A percentile compares a stretch with the other conserved stretches of the same genome.
Evolutionary conservation across 2,113 vertebrate species (phyloP).

Genomic region (Oreotragus oreotragus): DNA sequence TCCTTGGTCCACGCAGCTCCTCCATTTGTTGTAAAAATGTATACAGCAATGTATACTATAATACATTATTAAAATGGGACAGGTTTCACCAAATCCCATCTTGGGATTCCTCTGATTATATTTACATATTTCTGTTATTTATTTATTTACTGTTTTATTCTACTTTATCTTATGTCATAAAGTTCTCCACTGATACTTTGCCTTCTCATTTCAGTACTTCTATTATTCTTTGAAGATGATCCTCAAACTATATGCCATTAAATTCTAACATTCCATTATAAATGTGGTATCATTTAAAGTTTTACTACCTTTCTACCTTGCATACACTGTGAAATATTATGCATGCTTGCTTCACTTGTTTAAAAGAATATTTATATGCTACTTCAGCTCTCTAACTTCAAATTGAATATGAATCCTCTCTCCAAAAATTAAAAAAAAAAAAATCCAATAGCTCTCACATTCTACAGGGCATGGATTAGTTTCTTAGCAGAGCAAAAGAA

Average conservation of each 20-base stretch:
- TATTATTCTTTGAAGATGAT: not conserved
- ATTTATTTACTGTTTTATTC: not conserved
- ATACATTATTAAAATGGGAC: not conserved
- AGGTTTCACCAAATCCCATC: not conserved
- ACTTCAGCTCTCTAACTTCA: not conserved
- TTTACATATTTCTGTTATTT: not conserved
- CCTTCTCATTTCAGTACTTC: not conserved
- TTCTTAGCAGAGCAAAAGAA: not conserved
- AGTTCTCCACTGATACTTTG: not conserved
- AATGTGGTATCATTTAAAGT: not conserved
- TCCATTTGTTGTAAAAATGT: not conserved
- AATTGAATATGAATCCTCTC: not conserved
- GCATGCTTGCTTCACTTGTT: not conserved
- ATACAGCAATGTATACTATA: too few species aligned
- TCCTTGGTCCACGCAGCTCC: not conserved
- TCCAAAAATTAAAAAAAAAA: not conserved
- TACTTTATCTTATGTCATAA: not conserved
- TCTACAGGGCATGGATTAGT: not conserved
- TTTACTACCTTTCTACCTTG: not conserved
- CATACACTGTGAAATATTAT: not conserved
- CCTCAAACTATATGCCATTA: not conserved
- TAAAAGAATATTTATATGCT: slow-evolving; percentile 2
- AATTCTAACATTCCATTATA: slow-evolving; percentile 1
- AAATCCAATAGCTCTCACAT: not conserved
- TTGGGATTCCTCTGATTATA: not conserved